Percentiles rank a stretch among this genome's conserved stretches.
phyloP scores from a whole-genome alignment of 2,113 vertebrate species.

The Antennarius striatus region DNA sequence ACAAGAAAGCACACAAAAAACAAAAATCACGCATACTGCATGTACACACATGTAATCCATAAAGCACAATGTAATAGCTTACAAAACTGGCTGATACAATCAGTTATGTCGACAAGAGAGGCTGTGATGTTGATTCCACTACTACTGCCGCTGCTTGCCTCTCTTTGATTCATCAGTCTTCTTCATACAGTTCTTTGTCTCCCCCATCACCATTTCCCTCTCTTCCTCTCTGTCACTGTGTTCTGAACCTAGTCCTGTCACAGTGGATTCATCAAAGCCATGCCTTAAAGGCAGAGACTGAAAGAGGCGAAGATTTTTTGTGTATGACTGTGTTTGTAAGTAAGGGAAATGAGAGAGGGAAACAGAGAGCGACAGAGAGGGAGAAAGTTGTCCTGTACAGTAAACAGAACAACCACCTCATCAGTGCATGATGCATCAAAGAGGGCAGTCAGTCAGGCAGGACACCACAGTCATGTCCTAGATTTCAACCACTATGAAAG shows the following conservation, averaged over 20 bases:
- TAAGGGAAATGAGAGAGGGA: conserved; percentile 14
- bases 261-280: conserved; percentile 62
- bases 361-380: background rate
- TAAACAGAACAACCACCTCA: conserved; percentile 69
- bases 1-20: background rate
- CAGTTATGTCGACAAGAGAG: conserved; percentile 65
- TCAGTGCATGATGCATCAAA: conserved; percentile 63
- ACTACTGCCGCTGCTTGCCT: conserved; percentile 55
- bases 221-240: conserved; percentile 56
- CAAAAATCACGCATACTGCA: background rate
- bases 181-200: conserved; percentile 54
- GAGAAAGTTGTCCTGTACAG: conserved; percentile 60
- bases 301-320: conserved; percentile 45
- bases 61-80: conserved; percentile 50
- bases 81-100: conserved; percentile 68
- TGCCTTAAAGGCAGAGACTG: conserved; percentile 61
- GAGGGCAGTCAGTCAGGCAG: conserved; percentile 45
- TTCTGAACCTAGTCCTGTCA: conserved; percentile 74
- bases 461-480: conserved; percentile 53
- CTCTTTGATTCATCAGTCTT: conserved; percentile 69
- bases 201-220: conserved; percentile 44
- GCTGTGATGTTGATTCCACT: conserved; percentile 59
- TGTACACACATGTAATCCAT: conserved; percentile 28
- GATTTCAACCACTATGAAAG: conserved; percentile 55
- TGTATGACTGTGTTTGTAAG: conserved; percentile 34